phyloP scores from a whole-genome alignment of 2,113 vertebrate species.

The Henicopernis longicauda region DNA sequence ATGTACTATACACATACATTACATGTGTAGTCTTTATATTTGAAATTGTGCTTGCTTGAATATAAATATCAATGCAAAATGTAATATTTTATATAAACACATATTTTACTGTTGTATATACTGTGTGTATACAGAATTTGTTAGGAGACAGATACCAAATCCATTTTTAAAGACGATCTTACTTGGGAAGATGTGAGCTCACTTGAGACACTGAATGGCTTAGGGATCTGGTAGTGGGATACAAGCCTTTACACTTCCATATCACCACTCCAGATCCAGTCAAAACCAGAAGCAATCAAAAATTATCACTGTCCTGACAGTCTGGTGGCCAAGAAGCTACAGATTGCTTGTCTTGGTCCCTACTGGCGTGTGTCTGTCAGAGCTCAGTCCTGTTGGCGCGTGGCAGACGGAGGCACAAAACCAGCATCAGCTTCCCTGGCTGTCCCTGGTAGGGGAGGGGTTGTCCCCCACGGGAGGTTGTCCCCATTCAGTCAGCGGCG shows the following conservation, averaged over 20 bases:
- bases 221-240: neutral
- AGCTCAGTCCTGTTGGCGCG: neutral
- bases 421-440: neutral
- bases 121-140: conserved; percentile 30
- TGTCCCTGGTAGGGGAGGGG: neutral
- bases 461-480: accelerated
- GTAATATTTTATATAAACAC: conserved; percentile 64
- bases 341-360: neutral
- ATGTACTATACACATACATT: conserved; percentile 42
- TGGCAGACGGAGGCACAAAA: neutral
- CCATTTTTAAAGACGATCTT: conserved; percentile 17
- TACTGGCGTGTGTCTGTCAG: accelerated
- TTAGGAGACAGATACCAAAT: conserved; percentile 49
- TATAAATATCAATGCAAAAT: conserved; percentile 64
- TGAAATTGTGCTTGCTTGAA: conserved; percentile 42
- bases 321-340: neutral
- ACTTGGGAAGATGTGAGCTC: neutral
- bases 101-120: conserved; percentile 56
- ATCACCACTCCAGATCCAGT: neutral
- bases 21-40: conserved; percentile 45
- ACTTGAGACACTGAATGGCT: neutral
- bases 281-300: neutral
- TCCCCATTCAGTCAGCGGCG: too few species aligned
- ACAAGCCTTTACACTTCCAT: neutral
- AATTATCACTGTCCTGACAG: neutral